phyloP scores from a whole-genome alignment of 2,797 vertebrate species.

The Sebastiscus albofasciatus region DNA sequence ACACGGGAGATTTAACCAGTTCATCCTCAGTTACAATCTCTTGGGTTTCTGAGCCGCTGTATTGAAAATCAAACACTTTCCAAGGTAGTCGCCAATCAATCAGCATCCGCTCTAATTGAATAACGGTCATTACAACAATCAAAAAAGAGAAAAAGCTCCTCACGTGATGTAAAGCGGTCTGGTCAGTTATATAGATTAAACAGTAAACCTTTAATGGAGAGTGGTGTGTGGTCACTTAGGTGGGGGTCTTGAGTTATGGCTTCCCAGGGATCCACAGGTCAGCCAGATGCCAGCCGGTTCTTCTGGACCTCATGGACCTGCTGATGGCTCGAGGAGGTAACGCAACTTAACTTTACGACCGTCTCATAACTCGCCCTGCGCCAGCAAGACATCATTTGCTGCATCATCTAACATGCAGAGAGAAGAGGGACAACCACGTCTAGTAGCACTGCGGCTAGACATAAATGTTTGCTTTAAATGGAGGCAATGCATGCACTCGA shows the following conservation, averaged over 20 bases:
- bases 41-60: constrained; percentile 1
- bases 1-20: constrained; percentile 8
- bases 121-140: constrained; percentile 44
- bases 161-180: constrained; percentile 48
- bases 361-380: constrained; percentile 35
- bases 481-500: constrained; percentile 25
- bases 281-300: constrained; percentile 56
- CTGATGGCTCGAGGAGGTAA: constrained; percentile 22
- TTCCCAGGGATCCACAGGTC: constrained; percentile 61
- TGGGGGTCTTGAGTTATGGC: constrained; percentile 54
- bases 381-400: constrained; percentile 39
- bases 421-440: not conserved
- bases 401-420: constrained; percentile 34
- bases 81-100: constrained; percentile 36
- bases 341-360: constrained; percentile 35
- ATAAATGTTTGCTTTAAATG: constrained; percentile 60
- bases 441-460: constrained; percentile 21
- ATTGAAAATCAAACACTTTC: constrained; percentile 62
- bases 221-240: constrained; percentile 61
- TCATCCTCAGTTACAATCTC: constrained; percentile 15
- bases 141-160: constrained; percentile 32
- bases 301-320: constrained; percentile 33
- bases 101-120: constrained; percentile 59
- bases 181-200: constrained; percentile 73
- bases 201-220: constrained; percentile 65